These are phyloP conservation scores for Chaetops frenatus DNA, from an alignment of 2,113 vertebrate species.

Conservation along the genomic window DNA sequence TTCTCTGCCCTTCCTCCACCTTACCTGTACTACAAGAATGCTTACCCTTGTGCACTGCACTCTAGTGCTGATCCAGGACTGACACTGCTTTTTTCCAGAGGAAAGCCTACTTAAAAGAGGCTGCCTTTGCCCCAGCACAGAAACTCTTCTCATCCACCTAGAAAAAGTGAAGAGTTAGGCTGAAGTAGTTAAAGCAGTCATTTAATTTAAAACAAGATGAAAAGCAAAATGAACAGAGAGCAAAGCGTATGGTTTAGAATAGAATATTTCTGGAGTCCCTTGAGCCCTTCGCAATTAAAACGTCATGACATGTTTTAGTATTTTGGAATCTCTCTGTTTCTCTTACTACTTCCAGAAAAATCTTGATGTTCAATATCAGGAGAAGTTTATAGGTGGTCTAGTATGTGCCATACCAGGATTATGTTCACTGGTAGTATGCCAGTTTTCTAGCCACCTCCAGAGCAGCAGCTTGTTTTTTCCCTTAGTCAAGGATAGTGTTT, in stretches of 20 bases:
- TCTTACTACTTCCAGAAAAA: background rate
- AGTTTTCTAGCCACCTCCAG: slow-evolving; percentile 10
- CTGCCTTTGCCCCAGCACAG: background rate
- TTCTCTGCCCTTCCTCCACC: background rate
- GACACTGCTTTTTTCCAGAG: background rate
- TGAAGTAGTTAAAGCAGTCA: background rate
- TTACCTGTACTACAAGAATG: background rate
- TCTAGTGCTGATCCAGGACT: background rate
- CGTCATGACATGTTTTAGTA: background rate
- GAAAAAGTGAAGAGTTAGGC: background rate
- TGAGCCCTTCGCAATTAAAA: background rate
- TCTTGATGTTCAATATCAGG: background rate
- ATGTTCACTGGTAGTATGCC: background rate
- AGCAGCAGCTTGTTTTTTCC: slow-evolving; percentile 13
- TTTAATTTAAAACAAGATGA: background rate
- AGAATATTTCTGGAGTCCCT: background rate
- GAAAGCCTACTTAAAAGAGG: background rate
- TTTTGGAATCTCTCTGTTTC: background rate
- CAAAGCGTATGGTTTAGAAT: background rate
- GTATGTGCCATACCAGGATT: background rate
- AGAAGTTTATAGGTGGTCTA: background rate
- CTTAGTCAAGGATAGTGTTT: slow-evolving; percentile 3
- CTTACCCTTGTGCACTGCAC: background rate
- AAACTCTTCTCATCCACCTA: background rate
- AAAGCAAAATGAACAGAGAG: background rate